Evolutionary conservation across 2,888 invertebrate species (phyloP).

Genomic region (Diarsia dahlii): DNA sequence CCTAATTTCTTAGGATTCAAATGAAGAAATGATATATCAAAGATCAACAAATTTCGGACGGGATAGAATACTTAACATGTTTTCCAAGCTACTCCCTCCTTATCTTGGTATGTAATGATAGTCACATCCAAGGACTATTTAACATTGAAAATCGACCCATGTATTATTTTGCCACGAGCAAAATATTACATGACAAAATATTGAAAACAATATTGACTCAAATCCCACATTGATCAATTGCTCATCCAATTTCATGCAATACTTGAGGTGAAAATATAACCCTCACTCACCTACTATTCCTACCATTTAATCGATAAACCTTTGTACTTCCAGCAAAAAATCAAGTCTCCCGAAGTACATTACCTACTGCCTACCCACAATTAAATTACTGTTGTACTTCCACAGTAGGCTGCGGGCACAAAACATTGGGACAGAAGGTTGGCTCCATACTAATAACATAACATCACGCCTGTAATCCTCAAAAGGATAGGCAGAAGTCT

Average conservation of each 20-base stretch:
- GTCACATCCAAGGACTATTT: neutral
- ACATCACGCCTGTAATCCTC: neutral
- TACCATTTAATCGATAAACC: slow-evolving; percentile 30
- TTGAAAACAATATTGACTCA: neutral
- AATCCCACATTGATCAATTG: slow-evolving; percentile 21
- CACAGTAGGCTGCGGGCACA: slow-evolving; percentile 11
- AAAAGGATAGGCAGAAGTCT: neutral
- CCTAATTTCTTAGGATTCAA: no score
- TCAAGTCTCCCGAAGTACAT: slow-evolving; percentile 39
- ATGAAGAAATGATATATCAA: neutral
- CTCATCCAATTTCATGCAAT: slow-evolving; percentile 43
- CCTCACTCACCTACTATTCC: no score
- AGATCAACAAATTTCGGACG: neutral
- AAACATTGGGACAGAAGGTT: slow-evolving; percentile 2
- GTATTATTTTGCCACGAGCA: neutral
- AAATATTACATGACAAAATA: neutral
- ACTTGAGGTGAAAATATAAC: neutral
- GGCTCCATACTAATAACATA: neutral
- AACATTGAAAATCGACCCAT: neutral
- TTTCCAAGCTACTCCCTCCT: neutral
- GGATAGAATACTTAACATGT: neutral
- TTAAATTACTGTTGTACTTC: slow-evolving; percentile 61
- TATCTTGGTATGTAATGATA: neutral
- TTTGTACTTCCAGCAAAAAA: slow-evolving; percentile 31
- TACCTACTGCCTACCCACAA: slow-evolving; percentile 34